Evolutionary conservation across 2,113 vertebrate genomes (phyloP).

Genomic region (Mohoua ochrocephala): DNA sequence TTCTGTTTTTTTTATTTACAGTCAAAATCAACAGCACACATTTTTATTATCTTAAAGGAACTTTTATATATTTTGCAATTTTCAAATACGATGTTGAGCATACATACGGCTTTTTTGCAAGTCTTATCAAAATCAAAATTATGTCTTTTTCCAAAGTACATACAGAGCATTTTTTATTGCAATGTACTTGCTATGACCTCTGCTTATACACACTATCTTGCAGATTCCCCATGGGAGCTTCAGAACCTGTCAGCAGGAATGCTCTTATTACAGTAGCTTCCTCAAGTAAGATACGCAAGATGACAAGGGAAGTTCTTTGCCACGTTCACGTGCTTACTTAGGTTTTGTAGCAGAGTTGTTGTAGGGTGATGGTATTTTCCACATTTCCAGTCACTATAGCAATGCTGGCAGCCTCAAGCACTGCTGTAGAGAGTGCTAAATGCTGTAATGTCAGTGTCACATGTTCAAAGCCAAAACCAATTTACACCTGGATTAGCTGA

Average conservation of each 20-base stretch:
- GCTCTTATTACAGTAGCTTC: background rate
- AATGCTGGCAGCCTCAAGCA: background rate
- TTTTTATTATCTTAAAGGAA: background rate
- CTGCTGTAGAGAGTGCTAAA: background rate
- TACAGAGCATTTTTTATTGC: background rate
- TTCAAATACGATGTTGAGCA: background rate
- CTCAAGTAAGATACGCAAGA: background rate
- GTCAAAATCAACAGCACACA: background rate
- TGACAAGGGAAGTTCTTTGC: fast-evolving
- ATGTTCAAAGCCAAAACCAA: background rate
- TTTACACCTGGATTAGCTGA: background rate
- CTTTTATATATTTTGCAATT: background rate
- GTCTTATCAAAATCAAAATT: background rate
- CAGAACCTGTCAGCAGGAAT: background rate
- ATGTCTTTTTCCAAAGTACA: background rate
- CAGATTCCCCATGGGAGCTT: background rate
- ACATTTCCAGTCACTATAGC: background rate
- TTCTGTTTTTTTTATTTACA: background rate
- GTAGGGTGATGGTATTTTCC: background rate
- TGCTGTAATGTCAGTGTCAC: background rate
- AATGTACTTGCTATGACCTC: background rate
- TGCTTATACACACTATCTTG: background rate
- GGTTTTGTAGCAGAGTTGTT: background rate
- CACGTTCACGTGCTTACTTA: background rate
- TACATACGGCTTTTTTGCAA: fast-evolving